phyloP scores from a whole-genome alignment of 1,140 invertebrate species.

The Lepidostoma basale region DNA sequence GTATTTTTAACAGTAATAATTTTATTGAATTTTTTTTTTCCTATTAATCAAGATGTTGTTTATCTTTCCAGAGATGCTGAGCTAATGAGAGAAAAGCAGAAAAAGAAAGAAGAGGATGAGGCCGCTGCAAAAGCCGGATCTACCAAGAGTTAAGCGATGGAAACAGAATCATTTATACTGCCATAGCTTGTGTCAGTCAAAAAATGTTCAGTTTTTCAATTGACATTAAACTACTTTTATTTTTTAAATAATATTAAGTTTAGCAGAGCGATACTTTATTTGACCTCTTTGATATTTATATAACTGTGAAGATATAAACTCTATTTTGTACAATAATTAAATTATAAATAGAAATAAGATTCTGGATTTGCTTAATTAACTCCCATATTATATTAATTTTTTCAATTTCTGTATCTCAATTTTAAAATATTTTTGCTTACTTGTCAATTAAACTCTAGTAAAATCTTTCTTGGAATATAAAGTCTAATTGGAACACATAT shows the following conservation, averaged over 20 bases:
- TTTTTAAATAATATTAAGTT: constrained; percentile 12
- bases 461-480: too few species aligned
- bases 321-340: constrained; percentile 45
- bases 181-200: constrained; percentile 23
- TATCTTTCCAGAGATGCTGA: constrained; percentile 75
- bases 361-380: background rate
- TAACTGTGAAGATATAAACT: constrained; percentile 36
- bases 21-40: too few species aligned
- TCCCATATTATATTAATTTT: too few species aligned
- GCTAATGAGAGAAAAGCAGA: constrained; percentile 80
- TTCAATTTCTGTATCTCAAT: too few species aligned
- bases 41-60: constrained; percentile 40
- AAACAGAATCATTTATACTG: background rate
- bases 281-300: constrained; percentile 28
- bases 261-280: constrained; percentile 13
- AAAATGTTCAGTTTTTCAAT: constrained; percentile 23
- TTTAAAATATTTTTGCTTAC: too few species aligned
- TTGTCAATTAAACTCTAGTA: too few species aligned
- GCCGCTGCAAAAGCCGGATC: constrained; percentile 55
- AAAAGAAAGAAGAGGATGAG: constrained; percentile 65
- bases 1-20: too few species aligned
- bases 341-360: constrained; percentile 45
- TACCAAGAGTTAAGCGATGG: constrained; percentile 52
- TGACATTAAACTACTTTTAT: constrained; percentile 20
- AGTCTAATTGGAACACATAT: too few species aligned